Evolutionary conservation across 2,888 invertebrate species (phyloP), one percentile per base, ranked within the genome.

Genomic region (Cephus rjabovi): DNA sequence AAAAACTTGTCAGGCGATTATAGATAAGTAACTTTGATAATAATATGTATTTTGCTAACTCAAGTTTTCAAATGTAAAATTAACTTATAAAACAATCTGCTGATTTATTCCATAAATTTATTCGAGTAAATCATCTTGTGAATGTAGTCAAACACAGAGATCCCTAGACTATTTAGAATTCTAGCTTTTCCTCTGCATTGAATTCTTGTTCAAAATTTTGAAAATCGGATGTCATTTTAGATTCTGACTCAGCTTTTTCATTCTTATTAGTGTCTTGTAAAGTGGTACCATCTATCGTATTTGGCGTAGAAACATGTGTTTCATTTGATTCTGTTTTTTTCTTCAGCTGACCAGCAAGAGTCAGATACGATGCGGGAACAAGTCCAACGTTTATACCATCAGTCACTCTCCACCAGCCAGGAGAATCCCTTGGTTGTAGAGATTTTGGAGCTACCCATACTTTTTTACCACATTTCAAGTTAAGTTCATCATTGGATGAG

Each of bases 401-500:
- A 1, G 91, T 89, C 31, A 89, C 91, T 82, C 83, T 86, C 79
- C 87, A 90, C 91, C 91, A 91, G 73, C 91, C 91, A 34, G 89
- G 89, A 12, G 84, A 75, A 82, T 93, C 93, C 85, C 94, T 93
- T 37, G 95, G 95, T 92, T 99, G 98, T 34, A 97, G 93, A 83
- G 96, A 95, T 88, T 95, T 94, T 0, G 98, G 98, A 0, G 98
- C 98, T 12, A 99, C 92, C 78, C 94, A 93, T 11, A 99, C 92
- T 68, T 94, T 93, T 87, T 98, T 97, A 82, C 97, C 97, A 77
- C 94, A 93, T 82, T 93, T 93, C 87, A 99, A 94, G 81, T 95
- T 94, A 40, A 99, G 90, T 91, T 99, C 99, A 81, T 96, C 95
- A 0, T 94, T 94, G 23, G 93, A 93, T 1, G 94, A 93, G 0